These are phyloP conservation scores for Calyptommatus sinebrachiatus DNA, from an alignment of 2,113 vertebrate species.

Conservation along the genomic window DNA sequence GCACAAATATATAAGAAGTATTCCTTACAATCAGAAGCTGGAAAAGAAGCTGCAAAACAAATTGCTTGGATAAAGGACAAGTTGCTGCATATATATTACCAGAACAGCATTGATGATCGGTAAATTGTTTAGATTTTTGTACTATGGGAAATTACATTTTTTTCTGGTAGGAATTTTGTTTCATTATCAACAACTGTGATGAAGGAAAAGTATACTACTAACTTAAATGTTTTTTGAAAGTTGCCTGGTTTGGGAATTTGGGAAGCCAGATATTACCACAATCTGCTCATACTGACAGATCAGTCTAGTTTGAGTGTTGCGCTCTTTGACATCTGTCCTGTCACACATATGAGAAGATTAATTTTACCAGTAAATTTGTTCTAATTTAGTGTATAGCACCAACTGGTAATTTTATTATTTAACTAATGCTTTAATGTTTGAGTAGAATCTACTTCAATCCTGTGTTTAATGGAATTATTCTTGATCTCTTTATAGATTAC, in stretches of 20 bases:
- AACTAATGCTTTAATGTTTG: background rate
- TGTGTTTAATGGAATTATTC: slow-evolving; percentile 16
- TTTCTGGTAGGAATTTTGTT: background rate
- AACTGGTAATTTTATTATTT: background rate
- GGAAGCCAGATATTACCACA: background rate
- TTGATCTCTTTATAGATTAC: slow-evolving; percentile 76
- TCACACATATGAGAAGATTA: background rate
- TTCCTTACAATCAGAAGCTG: slow-evolving; percentile 91
- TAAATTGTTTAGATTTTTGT: slow-evolving; percentile 58
- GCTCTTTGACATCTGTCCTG: background rate
- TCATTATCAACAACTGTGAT: background rate
- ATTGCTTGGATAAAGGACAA: slow-evolving; percentile 99
- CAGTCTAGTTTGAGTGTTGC: background rate
- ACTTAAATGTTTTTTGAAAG: background rate
- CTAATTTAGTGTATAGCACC: background rate
- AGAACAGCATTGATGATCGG: slow-evolving; percentile 98
- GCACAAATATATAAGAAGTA: slow-evolving; percentile 98
- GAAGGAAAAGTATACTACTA: background rate
- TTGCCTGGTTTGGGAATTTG: background rate
- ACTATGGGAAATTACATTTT: background rate
- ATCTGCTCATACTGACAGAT: background rate
- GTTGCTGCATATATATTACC: slow-evolving; percentile 97
- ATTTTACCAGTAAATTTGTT: background rate
- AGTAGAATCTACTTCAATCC: background rate
- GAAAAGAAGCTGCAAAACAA: slow-evolving; percentile 95